Percentiles rank a stretch among this genome's conserved stretches.
phyloP scores from a whole-genome alignment of 2,797 vertebrate species.

The Argya squamiceps region DNA sequence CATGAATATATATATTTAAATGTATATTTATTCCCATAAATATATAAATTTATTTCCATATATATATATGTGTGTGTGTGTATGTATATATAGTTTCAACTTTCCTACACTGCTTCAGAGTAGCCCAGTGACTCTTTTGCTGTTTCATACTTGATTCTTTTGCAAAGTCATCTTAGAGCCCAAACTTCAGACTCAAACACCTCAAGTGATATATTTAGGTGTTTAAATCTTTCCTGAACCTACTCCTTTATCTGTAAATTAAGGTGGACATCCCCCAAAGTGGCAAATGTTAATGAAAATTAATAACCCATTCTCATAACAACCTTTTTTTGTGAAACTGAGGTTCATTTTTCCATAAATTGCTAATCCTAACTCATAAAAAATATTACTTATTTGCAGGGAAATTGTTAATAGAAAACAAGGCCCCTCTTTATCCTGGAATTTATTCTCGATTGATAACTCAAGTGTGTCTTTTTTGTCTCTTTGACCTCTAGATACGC shows the following conservation, averaged over 20 bases:
- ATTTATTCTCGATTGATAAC: background rate
- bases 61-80: too few species aligned
- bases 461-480: background rate
- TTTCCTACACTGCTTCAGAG: background rate
- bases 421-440: background rate
- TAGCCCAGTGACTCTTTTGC: background rate
- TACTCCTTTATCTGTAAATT: background rate
- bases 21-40: too few species aligned
- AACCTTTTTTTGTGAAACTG: background rate
- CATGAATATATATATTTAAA: background rate
- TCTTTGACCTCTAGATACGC: background rate
- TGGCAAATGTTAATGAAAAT: background rate
- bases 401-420: background rate
- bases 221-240: background rate
- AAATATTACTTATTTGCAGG: background rate
- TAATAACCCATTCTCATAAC: background rate
- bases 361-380: background rate
- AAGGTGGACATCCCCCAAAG: background rate
- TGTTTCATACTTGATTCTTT: background rate
- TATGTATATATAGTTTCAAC: background rate
- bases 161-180: background rate
- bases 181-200: background rate
- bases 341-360: background rate
- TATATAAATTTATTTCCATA: background rate
- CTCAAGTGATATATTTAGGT: background rate